Percentiles rank a stretch among this genome's conserved stretches.
phyloP scores from a whole-genome alignment of 2,113 vertebrate genomes.

The Pteronura brasiliensis region DNA sequence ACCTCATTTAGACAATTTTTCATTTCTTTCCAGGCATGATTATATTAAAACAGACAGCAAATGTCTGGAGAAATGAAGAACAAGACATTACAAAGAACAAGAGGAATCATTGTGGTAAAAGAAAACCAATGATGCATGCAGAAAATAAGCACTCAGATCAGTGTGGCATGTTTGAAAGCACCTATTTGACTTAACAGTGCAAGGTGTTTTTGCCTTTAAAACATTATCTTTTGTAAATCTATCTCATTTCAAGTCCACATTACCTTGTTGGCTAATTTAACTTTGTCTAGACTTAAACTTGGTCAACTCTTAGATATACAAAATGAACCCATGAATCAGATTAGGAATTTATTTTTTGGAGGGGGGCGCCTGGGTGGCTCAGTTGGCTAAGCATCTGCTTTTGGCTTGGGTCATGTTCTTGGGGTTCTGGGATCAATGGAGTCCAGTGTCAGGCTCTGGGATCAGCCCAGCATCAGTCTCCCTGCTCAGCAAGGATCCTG shows the following conservation, averaged over 20 bases:
- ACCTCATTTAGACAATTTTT: not conserved
- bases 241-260: not conserved
- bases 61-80: not conserved
- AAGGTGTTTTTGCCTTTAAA: not conserved
- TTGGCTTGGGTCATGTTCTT: not conserved
- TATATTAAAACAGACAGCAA: not conserved
- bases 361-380: not conserved
- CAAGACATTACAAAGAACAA: not conserved
- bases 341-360: not conserved
- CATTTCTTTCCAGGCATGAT: not conserved
- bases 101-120: not conserved
- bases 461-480: not conserved
- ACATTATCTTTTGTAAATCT: not conserved
- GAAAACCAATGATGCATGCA: not conserved
- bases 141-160: not conserved
- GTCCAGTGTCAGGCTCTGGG: too few species aligned
- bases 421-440: not conserved
- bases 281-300: conserved; percentile 25
- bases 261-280: not conserved
- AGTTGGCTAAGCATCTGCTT: not conserved
- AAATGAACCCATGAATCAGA: not conserved
- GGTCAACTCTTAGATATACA: not conserved
- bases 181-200: not conserved
- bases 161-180: not conserved
- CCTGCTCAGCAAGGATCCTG: not conserved